Evolutionary conservation across 1,140 invertebrate species (phyloP).

Genomic region (Bombus cullumanus): DNA sequence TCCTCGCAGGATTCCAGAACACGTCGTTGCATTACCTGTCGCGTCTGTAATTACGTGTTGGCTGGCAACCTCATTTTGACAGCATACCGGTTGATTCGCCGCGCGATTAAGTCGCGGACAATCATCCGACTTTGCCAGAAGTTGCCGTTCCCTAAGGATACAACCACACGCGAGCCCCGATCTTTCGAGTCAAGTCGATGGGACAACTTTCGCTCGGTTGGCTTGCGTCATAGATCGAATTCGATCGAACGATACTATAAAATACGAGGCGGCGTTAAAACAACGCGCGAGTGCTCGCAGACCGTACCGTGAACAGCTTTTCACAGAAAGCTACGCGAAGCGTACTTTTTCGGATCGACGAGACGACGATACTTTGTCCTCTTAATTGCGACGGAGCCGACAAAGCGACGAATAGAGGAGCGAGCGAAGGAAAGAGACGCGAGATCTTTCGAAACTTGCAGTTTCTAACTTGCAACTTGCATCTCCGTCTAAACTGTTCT

Average conservation of each 20-base stretch:
- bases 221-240: background rate
- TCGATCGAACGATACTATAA: background rate
- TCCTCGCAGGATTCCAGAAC: conserved; percentile 38
- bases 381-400: background rate
- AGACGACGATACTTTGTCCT: background rate
- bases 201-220: background rate
- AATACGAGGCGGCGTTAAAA: no score
- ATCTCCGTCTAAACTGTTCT: background rate
- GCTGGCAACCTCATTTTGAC: background rate
- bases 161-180: no score
- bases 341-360: background rate
- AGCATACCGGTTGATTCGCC: background rate
- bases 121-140: background rate
- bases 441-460: background rate
- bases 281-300: no score
- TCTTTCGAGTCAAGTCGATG: background rate
- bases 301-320: background rate
- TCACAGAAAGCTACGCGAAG: background rate
- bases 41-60: conserved; percentile 21
- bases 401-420: background rate
- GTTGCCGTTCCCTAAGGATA: no score
- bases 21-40: conserved; percentile 29
- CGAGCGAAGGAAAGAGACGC: background rate
- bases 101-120: background rate
- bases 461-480: background rate